Conservation (phyloP, 2,888 invertebrate genomes). For the Eumerus sabulonum region DNA sequence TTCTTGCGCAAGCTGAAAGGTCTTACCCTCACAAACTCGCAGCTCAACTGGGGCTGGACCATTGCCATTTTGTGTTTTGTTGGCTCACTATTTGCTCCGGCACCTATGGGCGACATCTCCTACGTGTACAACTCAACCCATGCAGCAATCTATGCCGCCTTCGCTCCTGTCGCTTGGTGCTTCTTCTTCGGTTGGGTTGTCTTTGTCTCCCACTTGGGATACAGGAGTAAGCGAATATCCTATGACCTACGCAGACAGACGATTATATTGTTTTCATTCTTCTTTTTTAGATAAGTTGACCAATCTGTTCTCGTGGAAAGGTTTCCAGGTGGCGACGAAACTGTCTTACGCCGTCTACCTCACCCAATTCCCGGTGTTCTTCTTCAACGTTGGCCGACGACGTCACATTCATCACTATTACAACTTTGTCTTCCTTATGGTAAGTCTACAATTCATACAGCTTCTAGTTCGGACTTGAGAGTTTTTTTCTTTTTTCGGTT, state of each 20-base stretch:
- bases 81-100: constrained; percentile 82
- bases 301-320: constrained; percentile 81
- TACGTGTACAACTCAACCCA: constrained; percentile 83
- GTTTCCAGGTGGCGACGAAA: constrained; percentile 83
- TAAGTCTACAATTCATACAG: constrained; percentile 76
- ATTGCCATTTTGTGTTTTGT: constrained; percentile 80
- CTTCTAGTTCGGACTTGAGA: constrained; percentile 46
- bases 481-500: too few relatives aligned
- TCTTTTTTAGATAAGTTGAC: constrained; percentile 80
- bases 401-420: constrained; percentile 82
- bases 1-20: constrained; percentile 80
- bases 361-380: constrained; percentile 86
- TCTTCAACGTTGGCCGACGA: constrained; percentile 84
- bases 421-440: constrained; percentile 81
- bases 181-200: constrained; percentile 84
- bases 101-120: constrained; percentile 83
- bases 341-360: constrained; percentile 86
- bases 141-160: constrained; percentile 85
- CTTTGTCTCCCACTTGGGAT: constrained; percentile 83
- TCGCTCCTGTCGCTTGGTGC: constrained; percentile 86
- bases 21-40: constrained; percentile 76
- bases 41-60: constrained; percentile 81
- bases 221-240: constrained; percentile 79
- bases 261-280: too few relatives aligned
- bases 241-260: not conserved